These are phyloP conservation scores for Cydia strobilella DNA, from an alignment of 1,140 invertebrate species.

Conservation along the genomic window DNA sequence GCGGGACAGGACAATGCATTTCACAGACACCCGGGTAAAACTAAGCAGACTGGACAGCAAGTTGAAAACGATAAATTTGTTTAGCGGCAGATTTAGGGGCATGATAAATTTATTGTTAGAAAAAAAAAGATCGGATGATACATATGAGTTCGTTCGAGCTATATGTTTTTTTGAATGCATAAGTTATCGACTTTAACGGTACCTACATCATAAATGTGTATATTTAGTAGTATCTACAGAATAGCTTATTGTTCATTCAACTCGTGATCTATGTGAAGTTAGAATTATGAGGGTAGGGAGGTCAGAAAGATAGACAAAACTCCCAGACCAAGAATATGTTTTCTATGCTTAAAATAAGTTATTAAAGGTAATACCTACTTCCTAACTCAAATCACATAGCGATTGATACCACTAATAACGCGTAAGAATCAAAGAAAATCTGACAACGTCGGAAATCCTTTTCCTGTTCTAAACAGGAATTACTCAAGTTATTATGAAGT, in stretches of 20 bases:
- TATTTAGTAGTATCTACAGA: no score
- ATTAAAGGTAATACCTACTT: background rate
- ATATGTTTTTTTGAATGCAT: background rate
- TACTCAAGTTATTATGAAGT: constrained; percentile 12
- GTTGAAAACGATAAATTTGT: background rate
- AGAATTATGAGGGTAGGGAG: no score
- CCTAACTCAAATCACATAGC: background rate
- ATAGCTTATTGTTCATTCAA: no score
- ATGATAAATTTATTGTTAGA: background rate
- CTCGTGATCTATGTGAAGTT: no score
- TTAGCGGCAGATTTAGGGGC: background rate
- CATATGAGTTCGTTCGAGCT: background rate
- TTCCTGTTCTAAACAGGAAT: constrained; percentile 14
- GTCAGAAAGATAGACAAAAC: no score
- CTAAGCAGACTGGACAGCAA: background rate
- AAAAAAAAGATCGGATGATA: background rate
- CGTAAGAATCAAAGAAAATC: background rate
- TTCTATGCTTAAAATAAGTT: background rate
- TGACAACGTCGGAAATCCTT: constrained; percentile 9
- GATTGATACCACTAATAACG: background rate
- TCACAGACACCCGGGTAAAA: background rate
- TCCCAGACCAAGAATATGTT: no score
- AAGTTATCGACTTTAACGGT: background rate
- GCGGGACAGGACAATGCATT: constrained; percentile 17
- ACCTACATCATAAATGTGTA: background rate